Conservation (phyloP, 1,140 invertebrate species). For the Bombus impatiens region DNA sequence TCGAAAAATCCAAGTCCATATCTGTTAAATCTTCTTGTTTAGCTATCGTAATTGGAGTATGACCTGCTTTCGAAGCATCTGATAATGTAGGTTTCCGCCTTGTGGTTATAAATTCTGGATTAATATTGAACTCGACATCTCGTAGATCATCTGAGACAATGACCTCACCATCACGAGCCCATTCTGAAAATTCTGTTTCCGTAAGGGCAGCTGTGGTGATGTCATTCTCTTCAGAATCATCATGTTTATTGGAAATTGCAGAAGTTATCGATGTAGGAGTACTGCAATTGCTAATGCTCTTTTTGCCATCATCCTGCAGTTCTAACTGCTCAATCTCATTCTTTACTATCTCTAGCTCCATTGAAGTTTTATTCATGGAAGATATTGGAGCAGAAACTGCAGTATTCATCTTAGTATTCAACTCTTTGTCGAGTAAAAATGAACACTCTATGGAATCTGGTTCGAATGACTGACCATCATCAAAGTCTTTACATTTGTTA, state of each 20-base stretch:
- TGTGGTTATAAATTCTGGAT: constrained; percentile 82
- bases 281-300: constrained; percentile 79
- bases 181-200: constrained; percentile 93
- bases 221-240: constrained; percentile 83
- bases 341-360: constrained; percentile 72
- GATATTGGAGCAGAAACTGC: background rate
- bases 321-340: constrained; percentile 74
- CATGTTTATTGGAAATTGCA: constrained; percentile 76
- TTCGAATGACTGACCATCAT: constrained; percentile 74
- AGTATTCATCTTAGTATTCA: background rate
- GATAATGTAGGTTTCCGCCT: constrained; percentile 75
- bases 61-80: background rate
- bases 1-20: constrained; percentile 73
- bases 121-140: constrained; percentile 85
- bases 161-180: constrained; percentile 88
- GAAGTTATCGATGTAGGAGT: constrained; percentile 80
- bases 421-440: constrained; percentile 39
- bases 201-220: constrained; percentile 87
- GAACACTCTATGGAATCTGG: constrained; percentile 80
- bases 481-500: constrained; percentile 68
- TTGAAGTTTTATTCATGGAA: background rate
- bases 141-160: constrained; percentile 88
- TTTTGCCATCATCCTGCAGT: constrained; percentile 73
- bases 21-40: constrained; percentile 77
- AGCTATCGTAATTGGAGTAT: constrained; percentile 72